Evolutionary conservation across 1,140 invertebrate genomes (phyloP).

Genomic region (Rhyacophila brunnea): DNA sequence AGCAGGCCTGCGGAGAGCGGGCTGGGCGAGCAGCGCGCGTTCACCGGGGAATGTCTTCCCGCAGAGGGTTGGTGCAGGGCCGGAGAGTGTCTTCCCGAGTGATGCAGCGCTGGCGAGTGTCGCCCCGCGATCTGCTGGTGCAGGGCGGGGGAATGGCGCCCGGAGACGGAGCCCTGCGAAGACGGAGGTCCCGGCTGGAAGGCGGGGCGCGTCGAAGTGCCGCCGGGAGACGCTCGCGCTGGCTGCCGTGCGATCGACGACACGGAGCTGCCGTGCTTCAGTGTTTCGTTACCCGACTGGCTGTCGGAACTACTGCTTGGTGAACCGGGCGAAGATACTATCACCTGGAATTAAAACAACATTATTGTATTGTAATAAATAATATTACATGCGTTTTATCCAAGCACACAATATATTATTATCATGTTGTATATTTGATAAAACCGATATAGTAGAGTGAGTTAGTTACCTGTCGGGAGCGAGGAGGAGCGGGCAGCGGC

Average conservation of each 20-base stretch:
- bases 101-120: slow-evolving; percentile 14
- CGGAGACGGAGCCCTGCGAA: slow-evolving; percentile 35
- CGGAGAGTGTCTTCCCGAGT: slow-evolving; percentile 13
- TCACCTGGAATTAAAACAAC: slow-evolving; percentile 54
- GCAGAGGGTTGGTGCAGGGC: slow-evolving; percentile 37
- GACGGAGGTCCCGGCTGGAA: slow-evolving; percentile 24
- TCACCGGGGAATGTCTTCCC: slow-evolving; percentile 25
- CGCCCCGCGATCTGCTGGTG: slow-evolving; percentile 33
- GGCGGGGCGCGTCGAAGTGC: slow-evolving; percentile 41
- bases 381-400: neutral
- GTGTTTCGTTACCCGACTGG: slow-evolving; percentile 65
- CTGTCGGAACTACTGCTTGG: slow-evolving; percentile 67
- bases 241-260: slow-evolving; percentile 52
- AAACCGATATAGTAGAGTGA: too few species aligned
- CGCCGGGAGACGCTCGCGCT: slow-evolving; percentile 38
- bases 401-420: too few species aligned
- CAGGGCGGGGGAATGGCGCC: slow-evolving; percentile 11
- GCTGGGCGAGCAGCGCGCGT: slow-evolving; percentile 34
- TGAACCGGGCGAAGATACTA: slow-evolving; percentile 72
- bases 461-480: slow-evolving; percentile 48
- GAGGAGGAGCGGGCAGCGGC: slow-evolving; percentile 53
- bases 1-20: slow-evolving; percentile 37
- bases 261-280: slow-evolving; percentile 59
- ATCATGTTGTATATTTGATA: too few species aligned
- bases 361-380: neutral